Evolutionary conservation across 2,113 vertebrate species (phyloP).

Genomic region (Tachuris rubrigastra): DNA sequence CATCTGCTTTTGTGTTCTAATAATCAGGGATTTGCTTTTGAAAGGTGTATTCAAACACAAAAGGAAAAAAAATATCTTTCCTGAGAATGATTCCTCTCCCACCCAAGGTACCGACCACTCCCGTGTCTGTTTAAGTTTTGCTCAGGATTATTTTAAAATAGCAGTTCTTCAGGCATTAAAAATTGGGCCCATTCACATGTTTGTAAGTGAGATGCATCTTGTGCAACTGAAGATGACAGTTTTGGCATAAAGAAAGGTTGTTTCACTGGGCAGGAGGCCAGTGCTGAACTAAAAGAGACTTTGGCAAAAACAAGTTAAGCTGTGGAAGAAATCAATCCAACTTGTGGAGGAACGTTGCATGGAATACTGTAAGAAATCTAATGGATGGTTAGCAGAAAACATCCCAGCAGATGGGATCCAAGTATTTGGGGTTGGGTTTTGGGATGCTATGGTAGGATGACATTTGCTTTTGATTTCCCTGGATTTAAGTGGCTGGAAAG

Average conservation of each 20-base stretch:
- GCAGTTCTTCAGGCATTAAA: not conserved
- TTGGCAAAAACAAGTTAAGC: conserved; percentile 64
- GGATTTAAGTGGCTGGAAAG: conserved; percentile 37
- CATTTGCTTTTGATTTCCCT: conserved; percentile 65
- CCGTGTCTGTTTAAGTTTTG: not conserved
- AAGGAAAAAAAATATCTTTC: not conserved
- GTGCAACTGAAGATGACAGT: conserved; percentile 40
- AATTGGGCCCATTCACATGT: not conserved
- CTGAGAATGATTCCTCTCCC: not conserved
- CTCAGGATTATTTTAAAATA: not conserved
- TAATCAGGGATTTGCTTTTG: not conserved
- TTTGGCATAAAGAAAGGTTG: conserved; percentile 22
- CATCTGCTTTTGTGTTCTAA: not conserved
- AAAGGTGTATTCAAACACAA: not conserved
- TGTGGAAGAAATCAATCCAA: conserved; percentile 24
- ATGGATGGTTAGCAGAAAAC: conserved; percentile 15
- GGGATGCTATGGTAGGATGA: conserved; percentile 19
- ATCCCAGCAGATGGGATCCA: conserved; percentile 20
- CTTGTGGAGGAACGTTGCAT: not conserved
- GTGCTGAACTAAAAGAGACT: conserved; percentile 22
- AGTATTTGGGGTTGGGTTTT: conserved; percentile 7
- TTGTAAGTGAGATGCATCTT: conserved; percentile 21
- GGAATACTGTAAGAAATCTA: not conserved
- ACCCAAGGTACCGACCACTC: not conserved
- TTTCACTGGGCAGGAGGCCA: conserved; percentile 59